These are phyloP conservation scores for Drosophila melanogaster DNA, from an alignment of 1,140 invertebrate genomes.

Conservation along the genomic window Release_6_plus_ISO1_MT NT_033777.3:22807001-22807500, in stretches of 20 bases:
- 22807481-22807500: constrained; percentile 53
- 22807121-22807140: not conserved
- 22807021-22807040: not conserved
- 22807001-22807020: constrained; percentile 10
- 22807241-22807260: not conserved
- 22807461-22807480: constrained; percentile 13
- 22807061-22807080: constrained; percentile 25
- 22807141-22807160: constrained; percentile 31
- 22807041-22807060: no score
- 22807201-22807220: constrained; percentile 32
- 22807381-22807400: constrained; percentile 36
- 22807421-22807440: constrained; percentile 36
- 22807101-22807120: constrained; percentile 9
- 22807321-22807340: no score
- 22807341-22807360: no score
- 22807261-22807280: no score
- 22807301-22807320: no score
- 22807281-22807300: no score
- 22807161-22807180: constrained; percentile 42
- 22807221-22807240: not conserved
- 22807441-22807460: constrained; percentile 3
- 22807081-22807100: constrained; percentile 23
- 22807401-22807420: constrained; percentile 15
- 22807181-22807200: constrained; percentile 28
- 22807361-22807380: constrained; percentile 27